A percentile compares a stretch with the other conserved stretches of the same genome.
Conservation (phyloP, 2,797 vertebrate species). For the Gobionotothen gibberifrons region DNA sequence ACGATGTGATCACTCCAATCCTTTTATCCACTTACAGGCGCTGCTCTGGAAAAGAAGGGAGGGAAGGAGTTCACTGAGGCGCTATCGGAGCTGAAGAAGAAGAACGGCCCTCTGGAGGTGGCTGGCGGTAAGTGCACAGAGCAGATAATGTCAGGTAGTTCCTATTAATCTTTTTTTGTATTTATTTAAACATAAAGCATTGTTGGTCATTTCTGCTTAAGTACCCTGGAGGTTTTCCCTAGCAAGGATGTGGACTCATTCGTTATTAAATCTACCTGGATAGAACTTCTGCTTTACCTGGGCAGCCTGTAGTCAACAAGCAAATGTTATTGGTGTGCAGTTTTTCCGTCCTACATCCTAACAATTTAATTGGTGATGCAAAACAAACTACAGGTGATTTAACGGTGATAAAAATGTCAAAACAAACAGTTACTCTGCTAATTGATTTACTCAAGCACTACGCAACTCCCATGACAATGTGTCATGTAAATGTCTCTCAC, state of each 20-base stretch:
- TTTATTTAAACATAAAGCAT: background rate
- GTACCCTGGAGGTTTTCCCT: background rate
- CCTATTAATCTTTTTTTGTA: too few species aligned
- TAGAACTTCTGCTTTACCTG: too few species aligned
- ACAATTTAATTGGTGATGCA: too few species aligned
- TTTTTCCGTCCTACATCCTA: too few species aligned
- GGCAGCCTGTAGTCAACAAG: too few species aligned
- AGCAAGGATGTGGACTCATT: background rate
- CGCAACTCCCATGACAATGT: constrained; percentile 31
- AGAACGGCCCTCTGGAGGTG: constrained; percentile 94
- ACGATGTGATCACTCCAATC: constrained; percentile 24
- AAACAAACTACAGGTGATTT: too few species aligned
- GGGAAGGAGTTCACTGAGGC: constrained; percentile 96
- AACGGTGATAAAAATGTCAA: too few species aligned
- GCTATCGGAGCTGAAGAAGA: constrained; percentile 93
- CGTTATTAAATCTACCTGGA: background rate
- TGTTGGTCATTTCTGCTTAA: background rate
- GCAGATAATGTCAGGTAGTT: background rate
- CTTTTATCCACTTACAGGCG: constrained; percentile 80
- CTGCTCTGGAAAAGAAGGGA: constrained; percentile 95
- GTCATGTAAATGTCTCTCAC: constrained; percentile 23
- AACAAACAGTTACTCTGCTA: background rate
- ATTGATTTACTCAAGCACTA: constrained; percentile 38
- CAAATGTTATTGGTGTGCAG: too few species aligned
- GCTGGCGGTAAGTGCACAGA: constrained; percentile 89